phyloP scores from a whole-genome alignment of 2,113 vertebrate species.

The Glaucomys volans region DNA sequence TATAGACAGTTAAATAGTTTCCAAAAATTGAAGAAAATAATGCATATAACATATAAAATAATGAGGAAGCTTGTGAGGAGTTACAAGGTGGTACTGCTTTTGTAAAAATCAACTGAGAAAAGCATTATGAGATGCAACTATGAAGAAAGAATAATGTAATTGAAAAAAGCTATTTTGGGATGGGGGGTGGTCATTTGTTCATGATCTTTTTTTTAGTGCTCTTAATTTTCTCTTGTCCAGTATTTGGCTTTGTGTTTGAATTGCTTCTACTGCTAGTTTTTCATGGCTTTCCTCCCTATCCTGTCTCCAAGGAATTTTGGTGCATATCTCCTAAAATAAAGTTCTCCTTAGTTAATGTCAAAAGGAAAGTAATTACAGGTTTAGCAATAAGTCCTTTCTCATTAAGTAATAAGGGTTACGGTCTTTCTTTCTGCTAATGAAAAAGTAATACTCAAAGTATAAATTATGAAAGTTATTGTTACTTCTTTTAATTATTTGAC shows the following conservation, averaged over 20 bases:
- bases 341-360: constrained; percentile 12
- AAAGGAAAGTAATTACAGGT: constrained; percentile 54
- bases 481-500: constrained; percentile 46
- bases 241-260: not conserved
- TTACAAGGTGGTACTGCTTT: not conserved
- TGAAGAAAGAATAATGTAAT: not conserved
- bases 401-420: not conserved
- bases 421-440: not conserved
- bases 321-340: constrained; percentile 57
- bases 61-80: not conserved
- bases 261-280: not conserved
- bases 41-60: not conserved
- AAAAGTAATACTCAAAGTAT: not conserved
- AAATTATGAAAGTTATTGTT: not conserved
- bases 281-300: not conserved
- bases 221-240: not conserved
- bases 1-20: not conserved
- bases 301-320: not conserved
- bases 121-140: not conserved
- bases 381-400: constrained; percentile 28
- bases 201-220: not conserved
- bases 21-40: not conserved
- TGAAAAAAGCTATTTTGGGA: not conserved
- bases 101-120: constrained; percentile 30
- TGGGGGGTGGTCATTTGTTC: not conserved